Conservation (phyloP, 2,113 vertebrate genomes). For the Antidorcas marsupialis region DNA sequence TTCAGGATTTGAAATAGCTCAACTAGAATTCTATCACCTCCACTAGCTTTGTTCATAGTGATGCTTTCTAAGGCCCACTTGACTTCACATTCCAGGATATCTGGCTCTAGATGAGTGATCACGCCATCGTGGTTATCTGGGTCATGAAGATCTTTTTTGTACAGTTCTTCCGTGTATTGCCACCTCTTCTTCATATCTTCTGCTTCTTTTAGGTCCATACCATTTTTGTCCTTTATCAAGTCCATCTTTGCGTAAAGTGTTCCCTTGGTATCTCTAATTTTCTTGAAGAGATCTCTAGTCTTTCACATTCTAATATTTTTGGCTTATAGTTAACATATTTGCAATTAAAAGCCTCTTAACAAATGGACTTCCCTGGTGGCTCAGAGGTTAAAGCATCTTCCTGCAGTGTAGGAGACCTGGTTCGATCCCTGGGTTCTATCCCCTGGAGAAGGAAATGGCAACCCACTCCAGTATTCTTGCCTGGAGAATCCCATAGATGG, state of each 20-base stretch:
- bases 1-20: too few relatives aligned
- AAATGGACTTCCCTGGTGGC: background rate
- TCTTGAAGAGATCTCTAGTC: background rate
- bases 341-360: background rate
- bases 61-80: background rate
- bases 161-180: background rate
- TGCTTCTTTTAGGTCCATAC: background rate
- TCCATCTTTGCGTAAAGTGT: background rate
- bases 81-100: background rate
- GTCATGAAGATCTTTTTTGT: background rate
- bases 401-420: too few relatives aligned
- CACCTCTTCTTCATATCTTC: background rate
- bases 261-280: background rate
- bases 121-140: accelerated
- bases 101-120: background rate
- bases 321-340: background rate
- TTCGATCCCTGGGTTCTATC: too few relatives aligned
- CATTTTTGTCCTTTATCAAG: background rate
- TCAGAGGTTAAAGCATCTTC: too few relatives aligned
- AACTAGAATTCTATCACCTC: too few relatives aligned
- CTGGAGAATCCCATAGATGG: too few relatives aligned
- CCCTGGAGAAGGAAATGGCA: too few relatives aligned
- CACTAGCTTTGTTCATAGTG: too few relatives aligned
- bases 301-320: background rate
- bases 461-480: too few relatives aligned